phyloP scores from a whole-genome alignment of 2,113 vertebrate genomes.

The Marmota flaviventris region DNA sequence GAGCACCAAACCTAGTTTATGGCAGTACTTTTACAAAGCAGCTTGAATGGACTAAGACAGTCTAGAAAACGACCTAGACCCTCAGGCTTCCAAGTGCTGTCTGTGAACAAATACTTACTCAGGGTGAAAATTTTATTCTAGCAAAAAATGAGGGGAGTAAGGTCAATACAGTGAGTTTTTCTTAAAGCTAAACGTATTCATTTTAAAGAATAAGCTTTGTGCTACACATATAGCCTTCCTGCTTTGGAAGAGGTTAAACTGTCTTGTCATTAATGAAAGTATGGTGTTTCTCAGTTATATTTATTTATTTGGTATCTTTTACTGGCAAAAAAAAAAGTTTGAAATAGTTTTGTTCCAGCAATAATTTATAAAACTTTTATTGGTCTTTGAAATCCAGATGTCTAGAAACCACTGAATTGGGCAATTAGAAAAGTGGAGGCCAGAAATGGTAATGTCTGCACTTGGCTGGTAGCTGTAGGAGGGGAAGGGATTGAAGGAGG shows the following conservation, averaged over 20 bases:
- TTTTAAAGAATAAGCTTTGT: slow-evolving; percentile 1
- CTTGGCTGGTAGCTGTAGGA: fast-evolving
- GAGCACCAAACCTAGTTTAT: neutral
- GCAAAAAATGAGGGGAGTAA: neutral
- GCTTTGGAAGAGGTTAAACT: slow-evolving; percentile 19
- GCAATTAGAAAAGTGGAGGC: neutral
- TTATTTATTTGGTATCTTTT: slow-evolving; percentile 56
- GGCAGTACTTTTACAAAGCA: neutral
- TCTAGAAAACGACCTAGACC: neutral
- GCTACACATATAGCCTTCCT: neutral
- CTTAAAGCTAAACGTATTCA: neutral
- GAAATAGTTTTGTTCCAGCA: slow-evolving; percentile 67
- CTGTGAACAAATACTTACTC: neutral
- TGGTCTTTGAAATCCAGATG: slow-evolving; percentile 60
- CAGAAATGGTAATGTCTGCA: neutral
- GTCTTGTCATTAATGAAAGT: slow-evolving; percentile 4
- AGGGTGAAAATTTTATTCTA: neutral
- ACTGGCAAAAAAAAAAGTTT: neutral
- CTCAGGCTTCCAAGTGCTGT: neutral
- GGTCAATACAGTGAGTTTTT: neutral
- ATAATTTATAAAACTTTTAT: slow-evolving; percentile 65
- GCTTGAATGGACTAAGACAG: neutral
- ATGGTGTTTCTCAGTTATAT: slow-evolving; percentile 29
- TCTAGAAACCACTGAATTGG: slow-evolving; percentile 33
- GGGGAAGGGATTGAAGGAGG: too few relatives aligned